A percentile compares a stretch with the other conserved stretches of the same genome.
These are phyloP conservation scores for Monopis laevigella DNA, from an alignment of 2,888 invertebrate genomes.

Conservation along the genomic window DNA sequence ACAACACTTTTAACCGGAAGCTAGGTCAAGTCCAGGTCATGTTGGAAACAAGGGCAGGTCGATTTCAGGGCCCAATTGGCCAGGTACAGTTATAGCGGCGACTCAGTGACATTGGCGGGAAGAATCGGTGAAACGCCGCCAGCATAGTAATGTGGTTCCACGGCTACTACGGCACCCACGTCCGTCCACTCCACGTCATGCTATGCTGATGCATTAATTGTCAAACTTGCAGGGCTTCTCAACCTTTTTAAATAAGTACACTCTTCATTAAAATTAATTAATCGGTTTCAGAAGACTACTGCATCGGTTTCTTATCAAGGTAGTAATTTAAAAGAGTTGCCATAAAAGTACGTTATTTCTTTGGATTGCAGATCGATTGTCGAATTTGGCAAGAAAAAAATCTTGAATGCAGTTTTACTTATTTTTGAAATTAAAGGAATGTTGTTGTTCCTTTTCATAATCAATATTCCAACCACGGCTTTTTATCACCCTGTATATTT, in stretches of 20 bases:
- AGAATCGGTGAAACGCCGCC: conserved; percentile 55
- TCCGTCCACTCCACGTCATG: conserved; percentile 16
- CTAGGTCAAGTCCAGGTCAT: conserved; percentile 37
- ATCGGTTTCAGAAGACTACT: no score
- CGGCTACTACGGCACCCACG: conserved; percentile 28
- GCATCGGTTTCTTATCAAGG: no score
- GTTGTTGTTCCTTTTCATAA: no score
- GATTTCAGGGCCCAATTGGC: conserved; percentile 61
- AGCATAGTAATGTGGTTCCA: conserved; percentile 49
- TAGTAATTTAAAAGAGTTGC: no score
- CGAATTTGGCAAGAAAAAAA: no score
- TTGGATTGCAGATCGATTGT: no score
- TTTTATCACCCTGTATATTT: no score
- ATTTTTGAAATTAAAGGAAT: no score
- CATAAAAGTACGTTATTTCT: no score
- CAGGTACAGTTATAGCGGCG: conserved; percentile 54
- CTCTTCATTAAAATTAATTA: no score
- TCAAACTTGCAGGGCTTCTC: conserved; percentile 2
- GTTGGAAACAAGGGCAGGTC: conserved; percentile 61
- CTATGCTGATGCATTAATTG: conserved; percentile 5
- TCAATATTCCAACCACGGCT: no score
- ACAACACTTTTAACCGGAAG: conserved; percentile 19
- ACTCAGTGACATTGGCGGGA: conserved; percentile 54
- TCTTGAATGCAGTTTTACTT: no score
- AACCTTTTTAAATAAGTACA: neutral